phyloP scores from a whole-genome alignment of 2,113 vertebrate species.

The Aphyosemion australe region DNA sequence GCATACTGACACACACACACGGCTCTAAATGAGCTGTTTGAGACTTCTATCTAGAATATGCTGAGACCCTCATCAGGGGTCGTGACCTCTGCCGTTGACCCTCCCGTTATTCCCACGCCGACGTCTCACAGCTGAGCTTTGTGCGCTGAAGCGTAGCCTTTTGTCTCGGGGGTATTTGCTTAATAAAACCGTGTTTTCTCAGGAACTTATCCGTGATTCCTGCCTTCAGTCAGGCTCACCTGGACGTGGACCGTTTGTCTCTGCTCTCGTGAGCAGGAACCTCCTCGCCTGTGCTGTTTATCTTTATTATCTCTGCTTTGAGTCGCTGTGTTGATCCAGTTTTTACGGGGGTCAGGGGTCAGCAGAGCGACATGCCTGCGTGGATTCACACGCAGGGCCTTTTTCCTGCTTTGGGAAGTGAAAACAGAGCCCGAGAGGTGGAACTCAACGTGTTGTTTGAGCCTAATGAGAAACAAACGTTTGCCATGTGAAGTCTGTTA shows the following conservation, averaged over 20 bases:
- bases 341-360: conserved; percentile 4
- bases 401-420: neutral
- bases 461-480: conserved; percentile 4
- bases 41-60: too few species aligned
- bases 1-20: too few species aligned
- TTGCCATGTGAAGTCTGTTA: neutral
- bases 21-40: too few species aligned
- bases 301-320: conserved; percentile 4
- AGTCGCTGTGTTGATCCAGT: conserved; percentile 1
- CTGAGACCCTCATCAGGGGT: neutral
- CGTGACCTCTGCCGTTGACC: neutral
- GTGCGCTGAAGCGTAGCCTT: neutral
- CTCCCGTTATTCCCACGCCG: neutral
- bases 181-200: neutral
- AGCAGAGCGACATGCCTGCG: neutral
- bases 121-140: neutral
- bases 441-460: neutral
- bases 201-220: neutral
- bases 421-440: neutral
- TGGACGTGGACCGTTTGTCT: neutral
- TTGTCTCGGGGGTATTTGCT: neutral
- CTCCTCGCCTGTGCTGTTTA: neutral
- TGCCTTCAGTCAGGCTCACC: neutral
- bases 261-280: neutral
- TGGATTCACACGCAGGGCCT: neutral